phyloP scores from a whole-genome alignment of 2,888 invertebrate species.

The Erebia aethiops region DNA sequence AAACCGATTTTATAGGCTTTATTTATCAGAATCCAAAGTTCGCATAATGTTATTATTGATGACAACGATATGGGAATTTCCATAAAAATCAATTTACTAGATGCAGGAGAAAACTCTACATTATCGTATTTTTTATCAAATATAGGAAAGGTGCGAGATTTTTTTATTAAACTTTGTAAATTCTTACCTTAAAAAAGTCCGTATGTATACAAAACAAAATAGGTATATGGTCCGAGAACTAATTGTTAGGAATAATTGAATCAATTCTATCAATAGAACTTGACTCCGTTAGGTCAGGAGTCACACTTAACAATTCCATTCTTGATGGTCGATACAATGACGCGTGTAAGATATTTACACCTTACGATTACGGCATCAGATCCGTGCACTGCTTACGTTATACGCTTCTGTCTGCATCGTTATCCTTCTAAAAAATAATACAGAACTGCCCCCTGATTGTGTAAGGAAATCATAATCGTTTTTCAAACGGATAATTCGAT shows the following conservation, averaged over 20 bases:
- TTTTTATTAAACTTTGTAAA: not conserved
- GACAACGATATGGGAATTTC: not conserved
- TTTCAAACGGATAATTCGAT: no score
- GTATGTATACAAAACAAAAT: not conserved
- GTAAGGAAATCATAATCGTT: no score
- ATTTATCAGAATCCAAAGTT: no score
- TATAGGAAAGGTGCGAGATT: not conserved
- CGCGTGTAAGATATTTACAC: slow-evolving; percentile 20
- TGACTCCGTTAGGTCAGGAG: slow-evolving; percentile 24
- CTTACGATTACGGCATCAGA: slow-evolving; percentile 8
- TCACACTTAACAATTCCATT: slow-evolving; percentile 25
- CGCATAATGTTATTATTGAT: no score
- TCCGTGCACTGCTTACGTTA: no score
- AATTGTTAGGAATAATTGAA: slow-evolving; percentile 2
- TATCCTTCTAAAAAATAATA: no score
- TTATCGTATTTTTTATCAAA: not conserved
- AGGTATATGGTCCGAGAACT: not conserved
- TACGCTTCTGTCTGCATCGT: no score
- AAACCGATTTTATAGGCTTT: no score
- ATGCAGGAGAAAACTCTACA: not conserved
- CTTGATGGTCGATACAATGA: slow-evolving; percentile 21
- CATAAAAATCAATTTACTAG: not conserved
- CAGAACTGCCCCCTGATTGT: no score
- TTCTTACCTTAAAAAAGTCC: not conserved
- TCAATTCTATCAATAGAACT: slow-evolving; percentile 17